These are phyloP conservation scores for Stictocephala bisonia DNA, from an alignment of 2,888 invertebrate genomes.

Conservation along the genomic window DNA sequence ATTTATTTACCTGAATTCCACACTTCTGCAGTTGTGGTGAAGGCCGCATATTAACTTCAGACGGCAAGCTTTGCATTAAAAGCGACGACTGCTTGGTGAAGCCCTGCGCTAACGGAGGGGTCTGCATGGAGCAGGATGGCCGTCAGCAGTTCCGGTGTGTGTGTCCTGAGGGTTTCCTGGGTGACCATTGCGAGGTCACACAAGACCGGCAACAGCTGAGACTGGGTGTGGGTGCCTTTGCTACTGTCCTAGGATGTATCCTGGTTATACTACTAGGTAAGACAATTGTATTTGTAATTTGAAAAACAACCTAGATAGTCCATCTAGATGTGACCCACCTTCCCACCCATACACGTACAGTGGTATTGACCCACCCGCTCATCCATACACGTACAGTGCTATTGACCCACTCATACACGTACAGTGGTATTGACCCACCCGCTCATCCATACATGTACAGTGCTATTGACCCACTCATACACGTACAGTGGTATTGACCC, in stretches of 20 bases:
- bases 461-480: too few relatives aligned
- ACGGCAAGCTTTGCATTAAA: slow-evolving; percentile 92
- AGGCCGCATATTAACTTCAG: slow-evolving; percentile 88
- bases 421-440: too few relatives aligned
- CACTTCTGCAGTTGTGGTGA: slow-evolving; percentile 83
- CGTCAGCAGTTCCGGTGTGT: slow-evolving; percentile 86
- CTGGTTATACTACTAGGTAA: slow-evolving; percentile 96
- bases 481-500: too few relatives aligned
- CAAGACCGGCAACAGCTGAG: slow-evolving; percentile 94
- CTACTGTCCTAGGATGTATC: slow-evolving; percentile 96
- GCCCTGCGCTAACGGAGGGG: slow-evolving; percentile 92
- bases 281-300: too few relatives aligned
- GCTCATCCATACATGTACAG: too few relatives aligned
- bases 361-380: too few relatives aligned
- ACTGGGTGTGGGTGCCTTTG: slow-evolving; percentile 95
- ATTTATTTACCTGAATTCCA: too few relatives aligned
- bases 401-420: too few relatives aligned
- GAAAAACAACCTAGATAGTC: too few relatives aligned
- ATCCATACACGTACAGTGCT: too few relatives aligned
- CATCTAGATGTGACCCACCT: too few relatives aligned
- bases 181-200: slow-evolving; percentile 91
- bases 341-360: too few relatives aligned
- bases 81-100: slow-evolving; percentile 94
- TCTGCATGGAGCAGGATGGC: slow-evolving; percentile 91
- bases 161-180: slow-evolving; percentile 93